Evolutionary conservation across 2,888 invertebrate genomes (phyloP).

Genomic region (Cetonia aurata): DNA sequence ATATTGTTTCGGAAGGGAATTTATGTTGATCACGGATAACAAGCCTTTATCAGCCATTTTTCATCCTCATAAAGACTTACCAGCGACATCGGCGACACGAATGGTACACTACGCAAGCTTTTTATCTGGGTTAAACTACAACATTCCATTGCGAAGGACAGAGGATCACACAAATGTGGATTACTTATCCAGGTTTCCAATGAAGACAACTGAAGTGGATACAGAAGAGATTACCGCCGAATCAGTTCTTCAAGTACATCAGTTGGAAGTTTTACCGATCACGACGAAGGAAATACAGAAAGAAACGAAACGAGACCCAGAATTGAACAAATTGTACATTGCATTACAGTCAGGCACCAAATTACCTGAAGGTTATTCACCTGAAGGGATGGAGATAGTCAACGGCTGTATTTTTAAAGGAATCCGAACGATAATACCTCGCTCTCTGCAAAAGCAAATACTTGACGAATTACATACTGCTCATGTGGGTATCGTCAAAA

Average conservation of each 20-base stretch:
- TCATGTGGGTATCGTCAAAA: conserved; percentile 53
- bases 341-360: background rate
- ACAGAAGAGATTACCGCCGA: no score
- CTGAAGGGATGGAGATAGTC: conserved; percentile 25
- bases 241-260: no score
- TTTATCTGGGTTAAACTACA: conserved; percentile 15
- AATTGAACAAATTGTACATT: conserved; percentile 5
- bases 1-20: conserved; percentile 32
- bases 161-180: conserved; percentile 37
- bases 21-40: conserved; percentile 34
- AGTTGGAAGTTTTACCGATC: no score
- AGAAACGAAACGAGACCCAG: no score
- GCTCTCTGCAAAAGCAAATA: conserved; percentile 7
- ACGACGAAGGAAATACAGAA: conserved; percentile 21
- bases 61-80: conserved; percentile 20
- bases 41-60: conserved; percentile 27
- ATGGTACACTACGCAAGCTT: conserved; percentile 23
- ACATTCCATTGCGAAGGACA: conserved; percentile 17
- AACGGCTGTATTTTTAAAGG: conserved; percentile 35
- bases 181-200: conserved; percentile 17
- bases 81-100: conserved; percentile 11
- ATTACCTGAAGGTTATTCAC: background rate
- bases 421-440: conserved; percentile 17
- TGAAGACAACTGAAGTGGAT: no score
- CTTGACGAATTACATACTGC: conserved; percentile 29